Conservation (phyloP, 2,797 vertebrate species). For the Vultur gryphus region DNA sequence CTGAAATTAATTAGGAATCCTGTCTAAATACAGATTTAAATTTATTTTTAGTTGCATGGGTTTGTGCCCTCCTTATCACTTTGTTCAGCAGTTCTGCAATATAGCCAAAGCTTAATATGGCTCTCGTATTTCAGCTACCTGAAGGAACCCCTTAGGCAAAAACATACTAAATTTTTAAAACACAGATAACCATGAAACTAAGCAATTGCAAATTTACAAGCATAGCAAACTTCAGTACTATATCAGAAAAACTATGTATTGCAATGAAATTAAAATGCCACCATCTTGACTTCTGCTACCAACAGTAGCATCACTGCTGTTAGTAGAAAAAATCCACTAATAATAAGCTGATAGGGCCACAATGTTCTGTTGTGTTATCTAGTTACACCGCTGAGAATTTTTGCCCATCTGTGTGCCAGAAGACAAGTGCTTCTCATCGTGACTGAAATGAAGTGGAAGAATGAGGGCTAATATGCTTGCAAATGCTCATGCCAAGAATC, state of each 20-base stretch:
- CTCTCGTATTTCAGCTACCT: not conserved
- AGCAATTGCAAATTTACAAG: not conserved
- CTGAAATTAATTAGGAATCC: not conserved
- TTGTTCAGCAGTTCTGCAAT: not conserved
- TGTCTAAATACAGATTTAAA: not conserved
- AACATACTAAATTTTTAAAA: not conserved
- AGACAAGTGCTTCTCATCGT: not conserved
- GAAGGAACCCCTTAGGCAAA: not conserved
- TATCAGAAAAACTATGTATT: not conserved
- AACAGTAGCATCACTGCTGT: not conserved
- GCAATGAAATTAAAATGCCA: not conserved
- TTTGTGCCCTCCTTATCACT: not conserved
- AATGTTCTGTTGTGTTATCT: not conserved
- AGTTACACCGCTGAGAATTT: not conserved
- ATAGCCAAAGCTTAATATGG: not conserved
- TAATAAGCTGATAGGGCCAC: not conserved
- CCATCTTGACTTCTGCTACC: not conserved
- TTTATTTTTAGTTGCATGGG: not conserved
- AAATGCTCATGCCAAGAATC: not conserved
- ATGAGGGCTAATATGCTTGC: not conserved
- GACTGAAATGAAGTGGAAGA: conserved; percentile 7
- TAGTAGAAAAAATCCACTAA: not conserved
- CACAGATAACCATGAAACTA: not conserved
- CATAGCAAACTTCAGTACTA: not conserved
- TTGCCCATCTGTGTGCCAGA: not conserved